These are phyloP conservation scores for Antennarius striatus DNA, from an alignment of 2,113 vertebrate species.

Conservation along the genomic window DNA sequence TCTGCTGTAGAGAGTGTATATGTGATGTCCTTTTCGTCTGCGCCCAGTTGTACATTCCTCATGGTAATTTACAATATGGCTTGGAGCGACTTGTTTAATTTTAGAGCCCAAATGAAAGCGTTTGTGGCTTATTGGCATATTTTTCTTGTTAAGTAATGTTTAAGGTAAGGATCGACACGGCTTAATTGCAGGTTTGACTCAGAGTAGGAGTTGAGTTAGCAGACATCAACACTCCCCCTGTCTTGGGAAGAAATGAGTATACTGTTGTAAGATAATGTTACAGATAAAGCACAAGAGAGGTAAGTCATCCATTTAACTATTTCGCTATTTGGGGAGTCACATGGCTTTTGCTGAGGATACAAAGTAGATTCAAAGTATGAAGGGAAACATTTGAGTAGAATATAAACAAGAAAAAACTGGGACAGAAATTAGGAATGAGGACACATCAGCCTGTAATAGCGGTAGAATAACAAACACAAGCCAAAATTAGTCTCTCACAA, in stretches of 20 bases:
- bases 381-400: slow-evolving; percentile 60
- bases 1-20: slow-evolving; percentile 63
- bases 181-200: slow-evolving; percentile 83
- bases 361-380: slow-evolving; percentile 50
- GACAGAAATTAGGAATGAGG: slow-evolving; percentile 81
- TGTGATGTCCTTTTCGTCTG: slow-evolving; percentile 76
- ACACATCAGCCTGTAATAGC: slow-evolving; percentile 80
- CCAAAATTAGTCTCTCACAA: slow-evolving; percentile 80
- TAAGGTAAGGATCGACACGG: slow-evolving; percentile 85
- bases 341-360: slow-evolving; percentile 33
- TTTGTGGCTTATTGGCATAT: slow-evolving; percentile 84
- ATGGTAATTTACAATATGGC: slow-evolving; percentile 84
- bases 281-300: slow-evolving; percentile 50
- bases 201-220: slow-evolving; percentile 78
- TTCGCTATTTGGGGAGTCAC: slow-evolving; percentile 35
- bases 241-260: slow-evolving; percentile 51
- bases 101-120: slow-evolving; percentile 83
- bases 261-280: slow-evolving; percentile 53
- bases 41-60: slow-evolving; percentile 81
- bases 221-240: slow-evolving; percentile 67
- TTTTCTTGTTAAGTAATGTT: slow-evolving; percentile 87
- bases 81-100: slow-evolving; percentile 83
- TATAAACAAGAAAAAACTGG: slow-evolving; percentile 74
- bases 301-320: slow-evolving; percentile 50
- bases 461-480: slow-evolving; percentile 80